These are phyloP conservation scores for Oreochromis spilurus DNA, from an alignment of 2,113 vertebrate genomes.

Conservation along the genomic window DNA sequence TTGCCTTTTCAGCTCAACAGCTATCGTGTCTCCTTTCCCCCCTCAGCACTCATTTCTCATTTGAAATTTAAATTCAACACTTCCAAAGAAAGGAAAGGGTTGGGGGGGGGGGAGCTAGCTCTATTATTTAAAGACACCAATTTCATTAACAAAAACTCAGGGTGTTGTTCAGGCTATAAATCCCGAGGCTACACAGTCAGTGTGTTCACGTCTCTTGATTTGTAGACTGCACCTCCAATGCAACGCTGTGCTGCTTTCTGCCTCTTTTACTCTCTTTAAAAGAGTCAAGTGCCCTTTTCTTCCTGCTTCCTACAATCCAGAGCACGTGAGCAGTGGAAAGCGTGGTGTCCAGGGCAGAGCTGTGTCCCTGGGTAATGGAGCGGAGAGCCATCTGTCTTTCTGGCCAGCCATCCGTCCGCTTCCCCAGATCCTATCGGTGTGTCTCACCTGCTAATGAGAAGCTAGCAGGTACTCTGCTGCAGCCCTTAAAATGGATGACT, in stretches of 20 bases:
- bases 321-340: background rate
- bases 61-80: conserved; percentile 46
- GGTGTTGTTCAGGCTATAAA: background rate
- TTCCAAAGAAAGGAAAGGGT: background rate
- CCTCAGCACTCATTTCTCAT: conserved; percentile 6
- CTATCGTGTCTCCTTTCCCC: background rate
- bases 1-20: conserved; percentile 13
- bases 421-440: conserved; percentile 16
- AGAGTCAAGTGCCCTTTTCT: conserved; percentile 22
- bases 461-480: conserved; percentile 33
- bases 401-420: background rate
- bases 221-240: background rate
- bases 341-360: background rate
- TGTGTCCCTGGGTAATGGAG: conserved; percentile 32
- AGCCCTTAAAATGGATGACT: conserved; percentile 35
- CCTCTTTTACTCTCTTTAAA: conserved; percentile 22
- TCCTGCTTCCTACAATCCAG: background rate
- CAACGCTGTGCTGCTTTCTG: background rate
- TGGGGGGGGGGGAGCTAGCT: background rate
- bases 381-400: conserved; percentile 30
- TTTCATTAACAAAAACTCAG: conserved; percentile 36
- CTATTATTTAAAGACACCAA: conserved; percentile 33
- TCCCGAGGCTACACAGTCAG: conserved; percentile 9
- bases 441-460: conserved; percentile 52
- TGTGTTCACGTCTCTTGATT: conserved; percentile 4